Evolutionary conservation across 2,113 vertebrate species (phyloP).

Genomic region (Amia ocellicauda): DNA sequence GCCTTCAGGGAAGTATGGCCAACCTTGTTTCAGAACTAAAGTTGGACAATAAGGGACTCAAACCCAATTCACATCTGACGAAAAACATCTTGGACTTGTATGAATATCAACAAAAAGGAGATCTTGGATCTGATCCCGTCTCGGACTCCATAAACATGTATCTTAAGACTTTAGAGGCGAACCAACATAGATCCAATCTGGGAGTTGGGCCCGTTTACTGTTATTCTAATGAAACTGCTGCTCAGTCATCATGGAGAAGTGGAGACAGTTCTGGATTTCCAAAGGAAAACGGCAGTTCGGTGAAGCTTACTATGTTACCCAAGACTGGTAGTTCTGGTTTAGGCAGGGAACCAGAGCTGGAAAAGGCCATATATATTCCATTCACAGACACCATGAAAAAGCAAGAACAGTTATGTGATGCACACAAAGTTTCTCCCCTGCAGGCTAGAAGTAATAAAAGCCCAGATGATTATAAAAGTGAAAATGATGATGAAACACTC

Average conservation of each 20-base stretch:
- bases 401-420: conserved; percentile 24
- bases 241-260: neutral
- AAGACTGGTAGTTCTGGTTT: conserved; percentile 45
- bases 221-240: neutral
- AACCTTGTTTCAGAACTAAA: conserved; percentile 65
- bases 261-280: neutral
- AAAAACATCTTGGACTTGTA: conserved; percentile 64
- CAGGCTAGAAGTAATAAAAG: conserved; percentile 18
- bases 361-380: conserved; percentile 64
- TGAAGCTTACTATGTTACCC: neutral
- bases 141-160: conserved; percentile 66
- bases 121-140: conserved; percentile 34
- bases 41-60: conserved; percentile 45
- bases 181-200: conserved; percentile 27
- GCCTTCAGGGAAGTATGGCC: conserved; percentile 67
- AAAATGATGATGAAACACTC: conserved; percentile 14
- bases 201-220: neutral
- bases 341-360: conserved; percentile 43
- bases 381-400: conserved; percentile 53
- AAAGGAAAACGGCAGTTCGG: neutral
- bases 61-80: conserved; percentile 57
- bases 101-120: conserved; percentile 60
- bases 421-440: conserved; percentile 26
- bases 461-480: conserved; percentile 8
- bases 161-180: conserved; percentile 64